Conservation (phyloP, 1,140 invertebrate genomes). For the Procambarus virginalis region DNA sequence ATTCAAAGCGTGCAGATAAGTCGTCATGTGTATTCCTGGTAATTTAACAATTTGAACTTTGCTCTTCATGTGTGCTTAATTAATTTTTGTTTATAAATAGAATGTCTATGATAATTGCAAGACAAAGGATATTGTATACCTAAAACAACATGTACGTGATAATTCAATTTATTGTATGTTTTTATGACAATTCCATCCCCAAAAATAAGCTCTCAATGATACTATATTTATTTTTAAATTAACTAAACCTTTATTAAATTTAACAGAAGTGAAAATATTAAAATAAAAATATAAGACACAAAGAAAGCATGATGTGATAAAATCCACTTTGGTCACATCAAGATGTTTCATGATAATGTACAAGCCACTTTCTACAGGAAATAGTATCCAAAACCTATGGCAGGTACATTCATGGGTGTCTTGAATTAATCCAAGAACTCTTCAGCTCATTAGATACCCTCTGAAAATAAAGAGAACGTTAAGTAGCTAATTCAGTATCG, state of each 20-base stretch:
- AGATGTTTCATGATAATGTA: background rate
- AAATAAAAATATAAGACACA: background rate
- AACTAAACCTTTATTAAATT: background rate
- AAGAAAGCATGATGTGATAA: background rate
- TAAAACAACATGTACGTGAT: background rate
- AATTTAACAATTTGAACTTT: too few species aligned
- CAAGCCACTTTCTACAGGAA: background rate
- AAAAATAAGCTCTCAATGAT: background rate
- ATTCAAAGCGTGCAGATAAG: too few species aligned
- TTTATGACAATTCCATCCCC: too few species aligned
- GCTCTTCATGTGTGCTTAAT: too few species aligned
- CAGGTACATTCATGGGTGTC: background rate
- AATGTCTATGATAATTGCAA: too few species aligned
- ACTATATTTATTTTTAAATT: background rate
- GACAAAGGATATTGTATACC: background rate
- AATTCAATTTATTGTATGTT: background rate
- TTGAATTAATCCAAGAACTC: background rate
- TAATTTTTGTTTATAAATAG: too few species aligned
- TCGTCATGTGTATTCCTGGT: too few species aligned
- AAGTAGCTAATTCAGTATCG: background rate
- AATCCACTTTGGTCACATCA: background rate
- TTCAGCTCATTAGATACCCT: slow-evolving; percentile 50
- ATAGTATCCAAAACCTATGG: background rate
- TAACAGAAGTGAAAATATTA: background rate
- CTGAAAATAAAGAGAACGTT: slow-evolving; percentile 4